phyloP scores from a whole-genome alignment of 2,888 invertebrate genomes.

The Xestobium rufovillosum region DNA sequence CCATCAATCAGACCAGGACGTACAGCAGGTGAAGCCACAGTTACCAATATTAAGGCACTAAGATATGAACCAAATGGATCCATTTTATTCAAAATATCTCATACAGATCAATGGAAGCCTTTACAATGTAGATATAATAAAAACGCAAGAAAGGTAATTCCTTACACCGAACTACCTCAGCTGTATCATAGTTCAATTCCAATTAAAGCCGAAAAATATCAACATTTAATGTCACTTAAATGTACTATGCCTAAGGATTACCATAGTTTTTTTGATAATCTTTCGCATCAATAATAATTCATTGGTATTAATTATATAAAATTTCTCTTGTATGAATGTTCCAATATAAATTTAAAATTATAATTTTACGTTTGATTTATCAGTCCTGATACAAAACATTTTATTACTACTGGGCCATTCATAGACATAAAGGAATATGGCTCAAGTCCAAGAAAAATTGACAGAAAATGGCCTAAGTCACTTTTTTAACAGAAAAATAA shows the following conservation, averaged over 20 bases:
- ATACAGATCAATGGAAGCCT: constrained; percentile 14
- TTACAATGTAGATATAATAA: constrained; percentile 13
- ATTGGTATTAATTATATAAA: too few species aligned
- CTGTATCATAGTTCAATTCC: constrained; percentile 9
- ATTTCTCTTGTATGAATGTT: too few species aligned
- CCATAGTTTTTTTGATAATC: constrained; percentile 22
- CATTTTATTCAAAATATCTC: constrained; percentile 20
- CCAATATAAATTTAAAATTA: too few species aligned
- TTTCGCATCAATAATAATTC: too few species aligned
- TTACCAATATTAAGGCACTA: constrained; percentile 17
- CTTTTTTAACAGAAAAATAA: too few species aligned
- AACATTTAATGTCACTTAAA: constrained; percentile 22
- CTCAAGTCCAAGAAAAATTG: too few species aligned
- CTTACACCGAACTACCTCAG: background rate
- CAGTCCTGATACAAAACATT: too few species aligned
- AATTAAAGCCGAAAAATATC: constrained; percentile 19
- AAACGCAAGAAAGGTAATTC: constrained; percentile 2
- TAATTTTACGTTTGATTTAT: too few species aligned
- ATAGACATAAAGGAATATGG: too few species aligned
- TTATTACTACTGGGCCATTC: too few species aligned
- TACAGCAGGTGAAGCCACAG: constrained; percentile 19
- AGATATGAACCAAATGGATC: constrained; percentile 18
- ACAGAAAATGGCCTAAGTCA: too few species aligned
- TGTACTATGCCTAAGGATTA: constrained; percentile 14
- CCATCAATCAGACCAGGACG: constrained; percentile 22